phyloP scores from a whole-genome alignment of 2,797 vertebrate genomes.

The Leuciscus waleckii region DNA sequence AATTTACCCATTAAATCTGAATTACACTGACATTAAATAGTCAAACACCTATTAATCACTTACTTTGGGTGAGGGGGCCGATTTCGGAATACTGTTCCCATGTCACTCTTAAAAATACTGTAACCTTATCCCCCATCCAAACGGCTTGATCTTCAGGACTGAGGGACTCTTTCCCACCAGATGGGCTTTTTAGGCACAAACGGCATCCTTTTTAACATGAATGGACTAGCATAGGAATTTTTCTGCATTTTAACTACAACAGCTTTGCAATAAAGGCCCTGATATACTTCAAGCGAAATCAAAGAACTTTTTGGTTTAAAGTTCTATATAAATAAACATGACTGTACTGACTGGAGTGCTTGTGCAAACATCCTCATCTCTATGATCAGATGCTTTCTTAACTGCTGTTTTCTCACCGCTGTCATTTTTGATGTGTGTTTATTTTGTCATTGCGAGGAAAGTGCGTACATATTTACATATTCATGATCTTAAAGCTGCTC shows the following conservation, averaged over 20 bases:
- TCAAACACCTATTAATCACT: conserved; percentile 21
- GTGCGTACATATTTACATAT: not conserved
- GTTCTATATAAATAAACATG: no score
- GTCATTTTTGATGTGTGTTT: not conserved
- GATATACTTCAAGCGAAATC: not conserved
- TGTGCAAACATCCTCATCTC: not conserved
- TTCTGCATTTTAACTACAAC: conserved; percentile 21
- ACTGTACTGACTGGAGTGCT: not conserved
- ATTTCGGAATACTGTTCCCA: conserved; percentile 14
- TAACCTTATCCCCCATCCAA: conserved; percentile 47
- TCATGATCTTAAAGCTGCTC: not conserved
- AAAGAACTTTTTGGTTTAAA: not conserved
- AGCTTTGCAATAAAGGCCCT: conserved; percentile 10
- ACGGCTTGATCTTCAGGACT: conserved; percentile 37
- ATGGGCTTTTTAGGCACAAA: conserved; percentile 57
- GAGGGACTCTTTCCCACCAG: conserved; percentile 50
- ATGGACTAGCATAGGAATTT: conserved; percentile 26
- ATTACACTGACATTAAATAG: conserved; percentile 11
- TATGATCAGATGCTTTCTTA: not conserved
- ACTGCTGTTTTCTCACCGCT: not conserved
- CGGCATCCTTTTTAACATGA: conserved; percentile 47
- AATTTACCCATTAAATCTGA: conserved; percentile 31
- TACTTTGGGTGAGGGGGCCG: not conserved
- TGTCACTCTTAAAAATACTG: conserved; percentile 41
- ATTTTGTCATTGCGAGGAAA: not conserved